Conservation (phyloP, 2,113 vertebrate species). For the Cinclus cinclus region DNA sequence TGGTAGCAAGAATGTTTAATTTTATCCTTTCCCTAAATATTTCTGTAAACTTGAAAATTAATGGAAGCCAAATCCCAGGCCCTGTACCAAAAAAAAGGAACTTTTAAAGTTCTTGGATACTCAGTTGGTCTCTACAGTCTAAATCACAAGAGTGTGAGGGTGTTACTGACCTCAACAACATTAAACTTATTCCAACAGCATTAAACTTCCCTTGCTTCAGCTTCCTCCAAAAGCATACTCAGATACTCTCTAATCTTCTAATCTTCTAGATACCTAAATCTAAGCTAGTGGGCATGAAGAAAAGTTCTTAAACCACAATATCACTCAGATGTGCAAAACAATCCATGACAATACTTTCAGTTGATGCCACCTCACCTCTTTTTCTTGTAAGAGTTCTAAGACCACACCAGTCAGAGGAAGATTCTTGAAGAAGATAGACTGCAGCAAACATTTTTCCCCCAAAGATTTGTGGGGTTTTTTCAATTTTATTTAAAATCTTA, state of each 20-base stretch:
- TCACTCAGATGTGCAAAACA: background rate
- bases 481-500: background rate
- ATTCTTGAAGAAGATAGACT: background rate
- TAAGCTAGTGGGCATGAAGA: background rate
- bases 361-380: background rate
- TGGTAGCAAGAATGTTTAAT: background rate
- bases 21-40: background rate
- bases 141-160: background rate
- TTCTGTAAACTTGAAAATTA: background rate
- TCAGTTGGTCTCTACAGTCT: background rate
- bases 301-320: background rate
- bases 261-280: background rate
- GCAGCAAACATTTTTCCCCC: background rate
- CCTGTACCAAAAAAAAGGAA: background rate
- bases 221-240: background rate
- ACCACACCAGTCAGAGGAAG: background rate
- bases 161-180: background rate
- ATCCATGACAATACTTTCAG: background rate
- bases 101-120: background rate
- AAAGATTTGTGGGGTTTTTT: background rate
- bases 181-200: background rate
- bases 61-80: background rate
- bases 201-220: background rate
- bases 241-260: background rate
- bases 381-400: background rate